Conservation (phyloP, 1,140 invertebrate genomes). For the Bradysia coprophila region DNA sequence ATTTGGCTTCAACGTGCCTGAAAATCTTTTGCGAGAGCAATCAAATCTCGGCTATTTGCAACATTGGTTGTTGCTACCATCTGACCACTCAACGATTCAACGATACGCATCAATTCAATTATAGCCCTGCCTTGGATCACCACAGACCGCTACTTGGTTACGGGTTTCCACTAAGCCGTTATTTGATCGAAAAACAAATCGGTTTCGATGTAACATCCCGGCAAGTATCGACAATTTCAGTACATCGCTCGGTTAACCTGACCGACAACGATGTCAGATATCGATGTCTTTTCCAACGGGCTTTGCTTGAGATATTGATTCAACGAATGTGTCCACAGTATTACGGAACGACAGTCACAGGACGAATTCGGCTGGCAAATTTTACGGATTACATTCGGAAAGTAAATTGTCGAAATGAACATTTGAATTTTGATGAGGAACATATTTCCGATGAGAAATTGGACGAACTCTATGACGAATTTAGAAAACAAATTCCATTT, state of each 20-base stretch:
- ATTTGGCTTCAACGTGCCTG: slow-evolving; percentile 54
- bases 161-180: slow-evolving; percentile 50
- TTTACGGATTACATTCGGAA: slow-evolving; percentile 47
- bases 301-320: slow-evolving; percentile 46
- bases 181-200: slow-evolving; percentile 31
- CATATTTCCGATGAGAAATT: too few species aligned
- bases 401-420: too few species aligned
- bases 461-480: too few species aligned
- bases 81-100: slow-evolving; percentile 45
- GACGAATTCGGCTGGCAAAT: slow-evolving; percentile 19
- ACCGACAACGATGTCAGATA: slow-evolving; percentile 3
- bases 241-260: too few species aligned
- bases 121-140: slow-evolving; percentile 12
- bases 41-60: slow-evolving; percentile 41
- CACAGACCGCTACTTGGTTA: neutral
- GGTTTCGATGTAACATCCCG: too few species aligned
- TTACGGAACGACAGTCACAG: slow-evolving; percentile 10
- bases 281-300: slow-evolving; percentile 48
- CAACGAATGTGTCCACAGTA: slow-evolving; percentile 23
- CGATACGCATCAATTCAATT: slow-evolving; percentile 13
- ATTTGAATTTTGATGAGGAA: too few species aligned
- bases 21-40: slow-evolving; percentile 44
- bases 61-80: slow-evolving; percentile 84
- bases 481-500: too few species aligned
- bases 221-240: too few species aligned